A percentile compares a stretch with the other conserved stretches of the same genome.
Evolutionary conservation across 2,797 vertebrate genomes (phyloP).

Genomic region (Pterois miles): DNA sequence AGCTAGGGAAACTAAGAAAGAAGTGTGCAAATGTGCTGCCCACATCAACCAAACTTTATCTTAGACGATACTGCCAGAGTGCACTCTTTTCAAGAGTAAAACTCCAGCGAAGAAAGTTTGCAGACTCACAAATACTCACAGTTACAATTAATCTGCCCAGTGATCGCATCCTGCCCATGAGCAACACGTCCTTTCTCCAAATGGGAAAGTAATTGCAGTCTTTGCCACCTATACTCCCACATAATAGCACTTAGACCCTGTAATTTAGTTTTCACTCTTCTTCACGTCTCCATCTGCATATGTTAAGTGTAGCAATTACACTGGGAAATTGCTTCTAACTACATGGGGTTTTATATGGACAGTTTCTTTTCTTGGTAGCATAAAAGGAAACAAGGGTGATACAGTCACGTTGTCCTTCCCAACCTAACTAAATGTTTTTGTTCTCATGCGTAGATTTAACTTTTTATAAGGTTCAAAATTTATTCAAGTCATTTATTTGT

Average conservation of each 20-base stretch:
- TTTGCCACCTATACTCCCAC: constrained; percentile 84
- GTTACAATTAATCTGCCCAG: constrained; percentile 81
- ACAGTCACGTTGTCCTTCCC: constrained; percentile 36
- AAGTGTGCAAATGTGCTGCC: not conserved
- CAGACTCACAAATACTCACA: constrained; percentile 66
- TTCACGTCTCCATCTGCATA: constrained; percentile 82
- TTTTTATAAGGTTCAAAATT: not conserved
- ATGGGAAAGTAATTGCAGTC: constrained; percentile 87
- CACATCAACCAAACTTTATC: constrained; percentile 12
- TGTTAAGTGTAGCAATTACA: constrained; percentile 88
- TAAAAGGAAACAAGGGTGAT: constrained; percentile 50
- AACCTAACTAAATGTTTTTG: constrained; percentile 3
- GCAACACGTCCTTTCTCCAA: constrained; percentile 80
- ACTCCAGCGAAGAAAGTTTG: constrained; percentile 64
- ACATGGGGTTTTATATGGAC: constrained; percentile 69
- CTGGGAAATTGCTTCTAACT: constrained; percentile 81
- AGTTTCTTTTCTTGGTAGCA: constrained; percentile 69
- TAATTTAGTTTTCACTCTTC: constrained; percentile 86
- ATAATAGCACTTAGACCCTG: constrained; percentile 84
- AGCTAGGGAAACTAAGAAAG: not conserved
- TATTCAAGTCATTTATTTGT: not conserved
- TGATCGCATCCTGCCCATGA: constrained; percentile 79
- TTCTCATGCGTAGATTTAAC: not conserved
- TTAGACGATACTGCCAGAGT: not conserved
- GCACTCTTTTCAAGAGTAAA: constrained; percentile 28